Base-by-base conservation (phyloP, 2,888 invertebrate genomes). In the Rhodophaea formosa region DNA sequence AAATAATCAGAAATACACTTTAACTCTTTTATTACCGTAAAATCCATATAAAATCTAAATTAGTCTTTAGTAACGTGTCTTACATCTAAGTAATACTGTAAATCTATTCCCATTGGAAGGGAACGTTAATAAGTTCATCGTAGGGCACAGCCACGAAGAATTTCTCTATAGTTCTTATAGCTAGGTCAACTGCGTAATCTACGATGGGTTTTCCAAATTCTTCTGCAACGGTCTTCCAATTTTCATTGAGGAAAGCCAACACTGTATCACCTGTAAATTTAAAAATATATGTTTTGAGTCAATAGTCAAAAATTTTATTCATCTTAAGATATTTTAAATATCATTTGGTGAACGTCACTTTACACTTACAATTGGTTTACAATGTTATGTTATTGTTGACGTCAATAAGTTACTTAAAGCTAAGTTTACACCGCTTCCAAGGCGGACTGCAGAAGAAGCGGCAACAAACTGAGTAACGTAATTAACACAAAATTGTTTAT, bases 201-300 rank as follows among this genome's bases (percentile, higher is more conserved):
- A 90, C 82, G 1, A 91, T 81, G 0, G 90, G 91, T 62, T 88
- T 88, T 1, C 91, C 91, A 12, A 91, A 91, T 63, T 90, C 90
- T 59, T 84, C 82, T 0, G 87, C 82, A 0, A 90, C 85, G 0
- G 75, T 74, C 53, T 70, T 75, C 91, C 91, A 89, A 62, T 90
- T 88, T 7, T 87, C 83, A 58, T 91, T 91, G 0, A 91, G 67
- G 67, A 91, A 90, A 8, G 49, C 45, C 35, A 89, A 63, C 0
- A 90, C 88, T 32, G 90, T 80, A 0, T 69, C 59, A 78, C 91
- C 91, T 90, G 76, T 2, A 58, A 58, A 60, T 35, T 51, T 56
- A 51, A 51, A 30, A 17, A 58, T 57, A 42, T 58, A 53, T 52
- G 49, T 61, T n/a, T n/a, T n/a, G n/a, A n/a, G n/a, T n/a, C n/a